phyloP scores from a whole-genome alignment of 1,140 invertebrate genomes.

The Ceratosolen solmsi region DNA sequence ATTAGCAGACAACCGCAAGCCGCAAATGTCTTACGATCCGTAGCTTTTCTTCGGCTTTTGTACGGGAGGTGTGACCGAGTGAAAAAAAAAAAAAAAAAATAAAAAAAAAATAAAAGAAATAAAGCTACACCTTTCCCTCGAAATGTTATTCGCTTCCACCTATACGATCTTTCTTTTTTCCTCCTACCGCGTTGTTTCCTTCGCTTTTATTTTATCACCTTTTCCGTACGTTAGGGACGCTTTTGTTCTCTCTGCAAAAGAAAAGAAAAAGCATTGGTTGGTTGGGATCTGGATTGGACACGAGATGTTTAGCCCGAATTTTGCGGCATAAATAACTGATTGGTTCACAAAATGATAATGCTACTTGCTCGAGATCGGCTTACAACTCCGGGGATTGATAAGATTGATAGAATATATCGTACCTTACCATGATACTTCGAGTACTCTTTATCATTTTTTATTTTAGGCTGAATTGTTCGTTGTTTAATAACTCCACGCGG shows the following conservation, averaged over 20 bases:
- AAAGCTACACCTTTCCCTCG: background rate
- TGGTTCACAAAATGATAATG: background rate
- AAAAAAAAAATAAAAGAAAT: background rate
- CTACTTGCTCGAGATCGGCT: background rate
- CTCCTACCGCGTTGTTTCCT: background rate
- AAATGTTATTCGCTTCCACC: background rate
- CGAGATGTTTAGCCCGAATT: too few species aligned
- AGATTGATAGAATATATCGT: background rate
- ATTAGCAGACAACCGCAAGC: conserved; percentile 30
- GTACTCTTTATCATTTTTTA: background rate
- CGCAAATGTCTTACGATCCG: conserved; percentile 13
- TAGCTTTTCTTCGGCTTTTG: conserved; percentile 3
- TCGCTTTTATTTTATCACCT: background rate
- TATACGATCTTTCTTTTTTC: background rate
- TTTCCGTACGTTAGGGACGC: too few species aligned
- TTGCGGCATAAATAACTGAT: background rate
- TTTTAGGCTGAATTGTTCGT: too few species aligned
- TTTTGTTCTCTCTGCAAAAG: too few species aligned
- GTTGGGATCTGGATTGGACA: background rate
- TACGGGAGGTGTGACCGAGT: background rate
- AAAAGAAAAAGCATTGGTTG: too few species aligned
- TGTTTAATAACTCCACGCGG: too few species aligned
- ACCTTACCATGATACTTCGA: background rate
- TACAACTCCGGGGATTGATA: background rate
- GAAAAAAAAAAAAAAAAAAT: background rate